phyloP scores from a whole-genome alignment of 2,113 vertebrate genomes.

The Alligator sinensis region DNA sequence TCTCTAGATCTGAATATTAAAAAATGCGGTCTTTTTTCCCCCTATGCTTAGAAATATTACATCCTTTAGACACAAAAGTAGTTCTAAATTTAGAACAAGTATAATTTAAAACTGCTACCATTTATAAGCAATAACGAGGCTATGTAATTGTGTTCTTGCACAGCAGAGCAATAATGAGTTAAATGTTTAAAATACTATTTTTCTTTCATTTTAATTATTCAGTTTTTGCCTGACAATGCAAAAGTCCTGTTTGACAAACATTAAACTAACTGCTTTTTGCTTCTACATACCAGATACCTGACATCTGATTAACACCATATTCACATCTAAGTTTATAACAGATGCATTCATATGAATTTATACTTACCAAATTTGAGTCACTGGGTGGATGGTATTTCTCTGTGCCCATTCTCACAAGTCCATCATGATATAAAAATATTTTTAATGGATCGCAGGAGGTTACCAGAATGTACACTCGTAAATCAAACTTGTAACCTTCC shows the following conservation, averaged over 20 bases:
- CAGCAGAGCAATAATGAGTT: neutral
- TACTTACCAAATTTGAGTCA: conserved; percentile 95
- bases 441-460: conserved; percentile 98
- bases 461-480: conserved; percentile 96
- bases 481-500: conserved; percentile 99
- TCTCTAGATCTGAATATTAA: neutral
- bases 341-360: neutral
- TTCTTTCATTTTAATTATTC: neutral
- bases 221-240: neutral
- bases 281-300: neutral
- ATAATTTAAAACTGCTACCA: too few relatives aligned
- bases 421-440: conserved; percentile 97
- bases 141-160: neutral
- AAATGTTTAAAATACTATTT: neutral
- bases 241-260: neutral
- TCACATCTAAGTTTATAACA: neutral
- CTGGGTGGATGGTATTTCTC: conserved; percentile 96
- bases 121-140: neutral
- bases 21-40: neutral
- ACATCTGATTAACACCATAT: neutral
- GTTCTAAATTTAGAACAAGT: neutral
- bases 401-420: conserved; percentile 97
- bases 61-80: neutral
- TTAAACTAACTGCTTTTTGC: neutral
- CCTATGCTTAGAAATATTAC: neutral